These are phyloP conservation scores for Apocrypta bakeri DNA, from an alignment of 1,140 invertebrate species.

Conservation along the genomic window DNA sequence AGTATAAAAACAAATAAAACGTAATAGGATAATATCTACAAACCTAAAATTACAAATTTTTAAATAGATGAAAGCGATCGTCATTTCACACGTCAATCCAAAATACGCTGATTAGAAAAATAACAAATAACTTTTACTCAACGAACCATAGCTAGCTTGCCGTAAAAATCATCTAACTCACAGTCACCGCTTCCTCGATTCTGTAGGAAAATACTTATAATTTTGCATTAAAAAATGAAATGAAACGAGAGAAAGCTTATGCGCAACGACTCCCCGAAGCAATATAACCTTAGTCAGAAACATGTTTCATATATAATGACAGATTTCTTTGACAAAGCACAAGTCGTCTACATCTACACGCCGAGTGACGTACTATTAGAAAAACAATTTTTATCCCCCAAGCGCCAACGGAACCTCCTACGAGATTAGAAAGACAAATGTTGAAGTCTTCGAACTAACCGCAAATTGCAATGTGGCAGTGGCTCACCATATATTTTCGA, in stretches of 20 bases:
- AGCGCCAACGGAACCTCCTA: constrained; percentile 4
- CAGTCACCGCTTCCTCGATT: not conserved
- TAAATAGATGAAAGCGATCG: not conserved
- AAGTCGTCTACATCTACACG: not conserved
- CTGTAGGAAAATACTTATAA: not conserved
- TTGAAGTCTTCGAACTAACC: not conserved
- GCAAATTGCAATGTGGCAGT: constrained; percentile 45
- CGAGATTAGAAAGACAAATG: constrained; percentile 24
- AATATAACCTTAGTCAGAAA: constrained; percentile 9
- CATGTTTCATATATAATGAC: not conserved
- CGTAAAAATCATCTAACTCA: not conserved
- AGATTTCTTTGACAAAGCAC: not conserved
- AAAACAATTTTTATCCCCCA: not conserved
- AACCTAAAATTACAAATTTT: not conserved
- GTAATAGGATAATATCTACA: not conserved
- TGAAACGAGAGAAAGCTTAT: not conserved
- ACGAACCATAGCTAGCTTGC: too few species aligned
- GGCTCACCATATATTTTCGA: constrained; percentile 20
- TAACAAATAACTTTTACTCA: too few species aligned
- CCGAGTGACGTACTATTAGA: not conserved
- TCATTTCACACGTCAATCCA: not conserved
- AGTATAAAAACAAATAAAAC: not conserved
- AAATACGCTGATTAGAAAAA: too few species aligned
- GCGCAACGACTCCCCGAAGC: not conserved
- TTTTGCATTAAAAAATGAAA: not conserved